Evolutionary conservation across 1,140 invertebrate genomes (phyloP).

Genomic region (Trinorchestia longiramus): DNA sequence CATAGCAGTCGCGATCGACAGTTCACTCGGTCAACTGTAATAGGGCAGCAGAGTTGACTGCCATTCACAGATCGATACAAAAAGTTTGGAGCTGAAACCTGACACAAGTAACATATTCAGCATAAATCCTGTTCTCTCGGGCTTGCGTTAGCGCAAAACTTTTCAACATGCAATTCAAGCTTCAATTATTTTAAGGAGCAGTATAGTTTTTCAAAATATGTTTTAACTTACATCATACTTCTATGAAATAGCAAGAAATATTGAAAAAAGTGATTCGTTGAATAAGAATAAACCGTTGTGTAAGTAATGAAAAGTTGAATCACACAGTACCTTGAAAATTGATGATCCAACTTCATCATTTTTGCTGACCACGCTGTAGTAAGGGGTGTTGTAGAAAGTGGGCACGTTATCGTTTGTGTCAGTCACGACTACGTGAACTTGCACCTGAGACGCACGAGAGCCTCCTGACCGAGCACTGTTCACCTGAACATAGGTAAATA

Average conservation of each 20-base stretch:
- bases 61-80: conserved; percentile 17
- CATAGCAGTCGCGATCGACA: conserved; percentile 42
- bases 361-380: conserved; percentile 87
- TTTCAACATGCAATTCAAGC: background rate
- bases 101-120: background rate
- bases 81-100: background rate
- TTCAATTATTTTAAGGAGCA: background rate
- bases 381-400: conserved; percentile 88
- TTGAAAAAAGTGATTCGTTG: background rate
- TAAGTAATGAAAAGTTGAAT: conserved; percentile 63
- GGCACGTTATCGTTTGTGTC: conserved; percentile 94
- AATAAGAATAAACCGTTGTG: background rate
- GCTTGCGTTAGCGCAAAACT: background rate
- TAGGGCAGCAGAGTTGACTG: conserved; percentile 10
- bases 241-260: background rate
- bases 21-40: conserved; percentile 32
- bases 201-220: background rate
- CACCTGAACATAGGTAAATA: background rate
- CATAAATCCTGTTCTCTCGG: background rate
- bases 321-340: conserved; percentile 79
- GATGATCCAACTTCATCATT: conserved; percentile 83
- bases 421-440: conserved; percentile 83
- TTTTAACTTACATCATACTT: background rate
- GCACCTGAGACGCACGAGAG: conserved; percentile 80
- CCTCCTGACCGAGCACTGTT: conserved; percentile 67